Evolutionary conservation across 92 coral and sea anemone species (phyloP), one percentile per base, ranked within the genome.

Genomic region (Muricea muricata): DNA sequence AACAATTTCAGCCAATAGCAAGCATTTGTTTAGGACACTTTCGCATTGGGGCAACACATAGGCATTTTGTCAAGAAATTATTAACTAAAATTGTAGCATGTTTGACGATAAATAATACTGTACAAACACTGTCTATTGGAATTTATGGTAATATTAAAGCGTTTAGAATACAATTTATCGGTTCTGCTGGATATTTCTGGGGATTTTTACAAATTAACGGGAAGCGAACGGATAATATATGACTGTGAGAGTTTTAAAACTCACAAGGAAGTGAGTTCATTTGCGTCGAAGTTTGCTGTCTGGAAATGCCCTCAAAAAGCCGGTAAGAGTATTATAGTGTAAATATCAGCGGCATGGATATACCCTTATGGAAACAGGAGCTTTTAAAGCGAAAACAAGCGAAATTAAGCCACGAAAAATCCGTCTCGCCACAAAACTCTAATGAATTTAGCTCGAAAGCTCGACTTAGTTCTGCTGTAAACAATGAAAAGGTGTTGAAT

Each of bases 291-390:
- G 60, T 52, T 52, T 52, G 12, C 18, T 20, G 60, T 52, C 26
- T 52, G 60, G 60, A 52, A 20, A 52, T 20, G 60, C 1, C 18
- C 18, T 7, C 7, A 52, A 52, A 17, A 52, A 23, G 60, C 60
- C 83, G 34, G 69, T 78, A 35, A 78, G 48, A 34, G 71, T 55
- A 46, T 78, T 56, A 35, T 54, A 23, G 35, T 25, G 40, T 58
- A 56, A 78, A 58, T 28, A 78, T 78, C 71, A 52, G 69, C 45
- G 71, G 35, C 5, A 7, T 21, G 14, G 37, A 37, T 4, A 57
- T 78, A 6, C 83, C 83, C 23, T 63, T 57, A 10, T 78, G 83
- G 83, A 78, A 78, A 37, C 83, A 78, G 29, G 83, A 78, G 21
- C 54, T 78, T 10, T 31, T 78, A 14, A 78, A 78, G 33, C 83